Evolutionary conservation across 2,113 vertebrate genomes (phyloP).

Genomic region (Pomatorhinus ruficollis): DNA sequence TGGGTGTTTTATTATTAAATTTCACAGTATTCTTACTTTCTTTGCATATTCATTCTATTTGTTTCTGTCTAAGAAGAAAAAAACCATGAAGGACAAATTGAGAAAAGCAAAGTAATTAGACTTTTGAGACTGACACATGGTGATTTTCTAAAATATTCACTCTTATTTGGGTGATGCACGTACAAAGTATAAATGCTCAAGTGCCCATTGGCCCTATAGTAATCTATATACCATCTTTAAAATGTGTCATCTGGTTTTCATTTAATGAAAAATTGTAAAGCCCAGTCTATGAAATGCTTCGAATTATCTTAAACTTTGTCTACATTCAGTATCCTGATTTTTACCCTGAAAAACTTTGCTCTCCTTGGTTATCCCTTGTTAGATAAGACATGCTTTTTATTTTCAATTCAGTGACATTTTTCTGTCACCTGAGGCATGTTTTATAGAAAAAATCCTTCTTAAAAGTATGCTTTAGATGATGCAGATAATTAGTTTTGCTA

Average conservation of each 20-base stretch:
- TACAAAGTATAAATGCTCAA: neutral
- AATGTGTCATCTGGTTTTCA: neutral
- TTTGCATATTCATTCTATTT: neutral
- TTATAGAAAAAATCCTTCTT: neutral
- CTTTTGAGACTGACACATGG: neutral
- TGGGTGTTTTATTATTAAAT: neutral
- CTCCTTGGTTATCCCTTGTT: neutral
- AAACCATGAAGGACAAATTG: neutral
- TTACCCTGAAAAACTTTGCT: neutral
- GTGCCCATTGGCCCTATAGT: neutral
- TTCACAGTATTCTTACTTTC: neutral
- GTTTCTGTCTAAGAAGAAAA: neutral
- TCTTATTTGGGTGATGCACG: neutral
- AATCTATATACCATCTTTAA: neutral
- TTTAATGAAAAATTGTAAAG: neutral
- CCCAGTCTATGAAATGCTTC: neutral
- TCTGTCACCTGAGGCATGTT: neutral
- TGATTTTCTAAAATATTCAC: constrained; percentile 27
- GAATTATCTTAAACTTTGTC: neutral
- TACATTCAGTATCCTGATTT: neutral
- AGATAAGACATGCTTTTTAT: neutral
- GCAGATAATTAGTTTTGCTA: neutral
- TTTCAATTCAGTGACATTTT: neutral
- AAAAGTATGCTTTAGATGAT: neutral
- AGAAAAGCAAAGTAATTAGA: neutral